Conservation (phyloP, 2,113 vertebrate species). For the Dromas ardeola region DNA sequence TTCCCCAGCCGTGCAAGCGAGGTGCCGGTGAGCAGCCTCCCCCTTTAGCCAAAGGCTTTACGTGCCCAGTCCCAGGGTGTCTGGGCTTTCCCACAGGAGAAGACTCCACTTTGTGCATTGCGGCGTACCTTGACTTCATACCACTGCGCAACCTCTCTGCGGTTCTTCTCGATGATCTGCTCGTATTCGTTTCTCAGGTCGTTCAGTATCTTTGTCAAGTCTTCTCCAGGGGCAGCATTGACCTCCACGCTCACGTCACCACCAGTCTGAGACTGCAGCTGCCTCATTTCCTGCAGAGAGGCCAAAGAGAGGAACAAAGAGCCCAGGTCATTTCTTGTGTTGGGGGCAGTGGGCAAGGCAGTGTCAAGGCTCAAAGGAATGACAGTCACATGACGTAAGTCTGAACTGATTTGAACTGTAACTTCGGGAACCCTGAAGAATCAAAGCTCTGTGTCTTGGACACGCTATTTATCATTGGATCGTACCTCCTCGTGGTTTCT, state of each 20-base stretch:
- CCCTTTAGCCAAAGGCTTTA: not conserved
- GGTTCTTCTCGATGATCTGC: slow-evolving; percentile 77
- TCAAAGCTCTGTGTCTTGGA: not conserved
- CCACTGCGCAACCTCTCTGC: slow-evolving; percentile 80
- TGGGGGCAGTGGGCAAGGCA: not conserved
- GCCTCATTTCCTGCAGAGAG: slow-evolving; percentile 53
- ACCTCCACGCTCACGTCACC: slow-evolving; percentile 71
- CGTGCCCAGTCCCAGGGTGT: not conserved
- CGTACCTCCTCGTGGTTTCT: slow-evolving; percentile 73
- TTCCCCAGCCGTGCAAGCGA: not conserved
- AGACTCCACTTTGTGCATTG: not conserved
- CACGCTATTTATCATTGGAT: rapidly evolving
- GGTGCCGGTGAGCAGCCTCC: not conserved
- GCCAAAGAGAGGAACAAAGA: not conserved
- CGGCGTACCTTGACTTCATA: slow-evolving; percentile 82
- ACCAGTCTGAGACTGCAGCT: slow-evolving; percentile 33
- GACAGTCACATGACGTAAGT: rapidly evolving
- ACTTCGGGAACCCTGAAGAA: not conserved
- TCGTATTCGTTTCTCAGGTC: slow-evolving; percentile 82
- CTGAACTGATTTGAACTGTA: not conserved
- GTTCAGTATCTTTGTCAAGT: slow-evolving; percentile 62
- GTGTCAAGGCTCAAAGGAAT: not conserved
- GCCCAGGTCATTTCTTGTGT: not conserved
- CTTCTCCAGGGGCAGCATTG: slow-evolving; percentile 54
- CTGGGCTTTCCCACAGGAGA: not conserved